These are phyloP conservation scores for Tupaia chinensis DNA, from an alignment of 2,113 vertebrate species.

Conservation along the genomic window DNA sequence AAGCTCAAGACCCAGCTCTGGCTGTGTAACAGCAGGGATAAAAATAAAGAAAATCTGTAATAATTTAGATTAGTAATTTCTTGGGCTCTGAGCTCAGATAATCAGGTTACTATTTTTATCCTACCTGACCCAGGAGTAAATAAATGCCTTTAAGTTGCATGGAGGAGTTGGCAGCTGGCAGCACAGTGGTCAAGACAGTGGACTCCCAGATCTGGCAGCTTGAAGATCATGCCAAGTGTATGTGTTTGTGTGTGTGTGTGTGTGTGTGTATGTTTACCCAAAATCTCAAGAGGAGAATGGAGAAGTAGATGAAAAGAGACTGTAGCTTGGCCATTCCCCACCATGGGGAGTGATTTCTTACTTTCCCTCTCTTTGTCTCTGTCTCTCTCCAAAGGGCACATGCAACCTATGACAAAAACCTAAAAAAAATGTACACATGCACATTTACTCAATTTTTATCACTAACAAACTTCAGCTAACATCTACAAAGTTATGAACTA, in stretches of 20 bases:
- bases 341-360: too few relatives aligned
- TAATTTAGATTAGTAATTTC: not conserved
- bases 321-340: too few relatives aligned
- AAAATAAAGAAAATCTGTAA: not conserved
- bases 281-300: too few relatives aligned
- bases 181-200: too few relatives aligned
- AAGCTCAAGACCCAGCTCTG: not conserved
- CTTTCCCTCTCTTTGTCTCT: too few relatives aligned
- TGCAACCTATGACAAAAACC: too few relatives aligned
- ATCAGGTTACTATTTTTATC: constrained; percentile 35
- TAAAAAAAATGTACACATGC: not conserved
- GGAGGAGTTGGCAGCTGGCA: not conserved
- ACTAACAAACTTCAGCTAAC: constrained; percentile 5
- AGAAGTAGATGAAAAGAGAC: too few relatives aligned
- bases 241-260: not conserved
- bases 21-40: not conserved
- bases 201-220: too few relatives aligned
- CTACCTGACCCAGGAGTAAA: not conserved
- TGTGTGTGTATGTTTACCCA: not conserved
- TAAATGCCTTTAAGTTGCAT: not conserved
- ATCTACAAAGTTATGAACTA: constrained; percentile 50
- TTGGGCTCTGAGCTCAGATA: not conserved
- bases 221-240: too few relatives aligned
- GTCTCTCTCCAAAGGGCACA: too few relatives aligned
- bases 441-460: not conserved